Percentiles rank a stretch among this genome's conserved stretches.
Conservation (phyloP, 2,113 vertebrate genomes). For the western clawed frog (Xenopus tropicalis) region UCB_Xtro_10.0 CM004446.2:106205501-106206000, state of each 20-base stretch:
- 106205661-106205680: constrained; percentile 25
- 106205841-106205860: too few relatives aligned
- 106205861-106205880: too few relatives aligned
- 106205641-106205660: constrained; percentile 26
- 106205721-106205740: constrained; percentile 21
- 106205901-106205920: too few relatives aligned
- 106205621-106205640: constrained; percentile 14
- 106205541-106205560: neutral
- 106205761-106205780: neutral
- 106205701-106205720: constrained; percentile 38
- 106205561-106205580: neutral
- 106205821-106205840: neutral
- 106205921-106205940: too few relatives aligned
- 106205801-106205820: neutral
- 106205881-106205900: too few relatives aligned
- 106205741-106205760: constrained; percentile 21
- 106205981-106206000: too few relatives aligned
- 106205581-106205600: constrained; percentile 18
- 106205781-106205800: constrained; percentile 8
- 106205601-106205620: constrained; percentile 21
- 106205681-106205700: constrained; percentile 33
- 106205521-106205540: neutral
- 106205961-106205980: too few relatives aligned
- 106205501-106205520: neutral
- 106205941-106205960: too few relatives aligned